Percentiles rank a stretch among this genome's conserved stretches.
These are phyloP conservation scores for Delichon dasypus DNA, from an alignment of 2,797 vertebrate genomes.

Conservation along the genomic window DNA sequence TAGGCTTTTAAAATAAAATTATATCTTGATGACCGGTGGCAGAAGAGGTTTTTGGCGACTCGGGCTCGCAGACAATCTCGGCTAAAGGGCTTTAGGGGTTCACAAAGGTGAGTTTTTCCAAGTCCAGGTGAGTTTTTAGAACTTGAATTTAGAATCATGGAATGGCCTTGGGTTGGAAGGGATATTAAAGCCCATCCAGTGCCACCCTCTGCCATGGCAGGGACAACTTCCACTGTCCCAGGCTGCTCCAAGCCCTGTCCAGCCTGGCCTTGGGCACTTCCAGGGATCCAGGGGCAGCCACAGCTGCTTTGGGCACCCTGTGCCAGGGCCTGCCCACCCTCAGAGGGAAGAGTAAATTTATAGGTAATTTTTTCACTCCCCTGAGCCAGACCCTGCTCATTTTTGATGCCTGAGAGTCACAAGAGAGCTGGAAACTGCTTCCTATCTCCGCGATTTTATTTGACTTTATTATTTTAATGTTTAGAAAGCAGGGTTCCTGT, in stretches of 20 bases:
- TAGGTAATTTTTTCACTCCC: not conserved
- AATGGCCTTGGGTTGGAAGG: not conserved
- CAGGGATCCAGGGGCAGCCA: not conserved
- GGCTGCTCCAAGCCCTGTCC: not conserved
- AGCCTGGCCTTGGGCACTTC: not conserved
- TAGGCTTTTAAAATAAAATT: not conserved
- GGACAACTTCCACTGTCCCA: rapidly evolving
- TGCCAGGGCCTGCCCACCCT: not conserved
- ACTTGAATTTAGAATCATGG: not conserved
- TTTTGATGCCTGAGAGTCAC: not conserved
- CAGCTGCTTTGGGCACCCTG: not conserved
- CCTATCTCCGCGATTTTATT: not conserved
- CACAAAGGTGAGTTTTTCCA: not conserved
- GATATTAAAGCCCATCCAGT: not conserved
- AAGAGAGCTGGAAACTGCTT: not conserved
- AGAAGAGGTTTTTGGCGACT: not conserved
- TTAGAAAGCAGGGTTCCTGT: not conserved
- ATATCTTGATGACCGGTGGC: not conserved
- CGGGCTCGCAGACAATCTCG: not conserved
- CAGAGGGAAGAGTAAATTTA: not conserved
- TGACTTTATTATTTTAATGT: not conserved
- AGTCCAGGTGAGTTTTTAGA: not conserved
- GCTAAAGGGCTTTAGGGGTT: not conserved
- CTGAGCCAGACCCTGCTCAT: not conserved
- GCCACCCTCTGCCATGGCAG: not conserved